Conservation (phyloP, 1,140 invertebrate genomes). For the Pseudoatta argentina region DNA sequence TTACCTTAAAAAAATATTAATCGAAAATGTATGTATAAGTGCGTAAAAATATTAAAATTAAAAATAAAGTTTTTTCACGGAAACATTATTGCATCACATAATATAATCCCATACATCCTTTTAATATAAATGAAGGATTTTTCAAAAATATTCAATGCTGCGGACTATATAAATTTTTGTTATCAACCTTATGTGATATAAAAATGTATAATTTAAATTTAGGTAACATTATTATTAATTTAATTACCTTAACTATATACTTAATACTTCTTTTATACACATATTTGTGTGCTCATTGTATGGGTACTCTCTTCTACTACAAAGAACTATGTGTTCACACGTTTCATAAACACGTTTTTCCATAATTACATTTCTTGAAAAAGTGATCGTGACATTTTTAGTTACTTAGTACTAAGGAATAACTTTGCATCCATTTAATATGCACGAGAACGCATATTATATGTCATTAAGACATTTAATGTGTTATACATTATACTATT, state of each 20-base stretch:
- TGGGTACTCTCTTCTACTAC: conserved; percentile 31
- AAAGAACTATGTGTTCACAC: conserved; percentile 15
- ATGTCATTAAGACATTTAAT: conserved; percentile 48
- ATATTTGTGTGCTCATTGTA: conserved; percentile 66
- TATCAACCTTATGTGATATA: conserved; percentile 80
- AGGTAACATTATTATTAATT: conserved; percentile 81
- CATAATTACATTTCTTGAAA: conserved; percentile 37
- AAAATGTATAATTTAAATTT: conserved; percentile 77
- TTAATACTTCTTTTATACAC: conserved; percentile 72
- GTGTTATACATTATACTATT: conserved; percentile 46
- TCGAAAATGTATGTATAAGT: background rate
- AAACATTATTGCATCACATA: background rate
- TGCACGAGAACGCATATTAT: conserved; percentile 47
- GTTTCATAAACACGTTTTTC: conserved; percentile 30
- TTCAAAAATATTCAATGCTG: conserved; percentile 82
- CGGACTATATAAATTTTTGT: conserved; percentile 78
- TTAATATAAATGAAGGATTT: conserved; percentile 53
- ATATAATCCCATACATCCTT: background rate
- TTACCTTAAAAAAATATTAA: conserved; percentile 29
- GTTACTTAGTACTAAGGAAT: conserved; percentile 51
- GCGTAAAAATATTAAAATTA: conserved; percentile 16
- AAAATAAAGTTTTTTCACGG: conserved; percentile 7
- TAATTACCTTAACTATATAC: conserved; percentile 75
- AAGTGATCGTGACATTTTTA: conserved; percentile 42
- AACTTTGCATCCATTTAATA: conserved; percentile 43